Evolutionary conservation across 2,797 vertebrate species (phyloP).

Genomic region (Thunnus albacares): DNA sequence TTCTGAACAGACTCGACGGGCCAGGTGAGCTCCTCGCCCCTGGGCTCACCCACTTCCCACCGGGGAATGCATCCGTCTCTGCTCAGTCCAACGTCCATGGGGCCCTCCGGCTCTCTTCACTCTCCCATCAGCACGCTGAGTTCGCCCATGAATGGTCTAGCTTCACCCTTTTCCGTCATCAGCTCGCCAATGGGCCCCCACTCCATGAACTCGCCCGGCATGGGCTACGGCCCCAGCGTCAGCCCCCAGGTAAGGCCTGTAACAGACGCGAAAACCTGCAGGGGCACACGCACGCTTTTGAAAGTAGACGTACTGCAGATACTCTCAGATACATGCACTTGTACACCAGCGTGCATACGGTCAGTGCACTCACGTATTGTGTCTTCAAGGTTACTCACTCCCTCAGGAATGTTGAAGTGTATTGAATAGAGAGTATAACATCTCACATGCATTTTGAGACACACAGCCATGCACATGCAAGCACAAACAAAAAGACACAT

Average conservation of each 20-base stretch:
- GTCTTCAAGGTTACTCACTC: neutral
- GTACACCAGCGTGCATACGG: too few species aligned
- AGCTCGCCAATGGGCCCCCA: slow-evolving; percentile 96
- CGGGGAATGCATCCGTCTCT: slow-evolving; percentile 95
- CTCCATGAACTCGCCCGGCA: slow-evolving; percentile 93
- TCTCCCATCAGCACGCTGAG: slow-evolving; percentile 94
- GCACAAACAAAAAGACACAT: too few species aligned
- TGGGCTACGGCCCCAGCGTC: slow-evolving; percentile 92
- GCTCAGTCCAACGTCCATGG: slow-evolving; percentile 89
- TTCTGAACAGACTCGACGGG: slow-evolving; percentile 90
- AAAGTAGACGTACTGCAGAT: neutral
- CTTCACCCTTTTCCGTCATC: slow-evolving; percentile 97
- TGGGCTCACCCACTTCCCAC: slow-evolving; percentile 91
- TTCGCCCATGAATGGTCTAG: slow-evolving; percentile 94
- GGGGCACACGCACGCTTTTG: neutral
- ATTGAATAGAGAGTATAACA: neutral
- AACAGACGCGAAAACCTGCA: slow-evolving; percentile 25
- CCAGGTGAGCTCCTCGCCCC: slow-evolving; percentile 90
- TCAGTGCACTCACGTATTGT: too few species aligned
- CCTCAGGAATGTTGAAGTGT: neutral
- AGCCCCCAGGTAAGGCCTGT: slow-evolving; percentile 93
- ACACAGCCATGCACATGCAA: too few species aligned
- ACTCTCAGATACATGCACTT: neutral
- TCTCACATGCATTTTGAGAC: too few species aligned
- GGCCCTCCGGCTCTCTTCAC: slow-evolving; percentile 93